phyloP scores from a whole-genome alignment of 2,113 vertebrate genomes.

The Phoenicopterus ruber region DNA sequence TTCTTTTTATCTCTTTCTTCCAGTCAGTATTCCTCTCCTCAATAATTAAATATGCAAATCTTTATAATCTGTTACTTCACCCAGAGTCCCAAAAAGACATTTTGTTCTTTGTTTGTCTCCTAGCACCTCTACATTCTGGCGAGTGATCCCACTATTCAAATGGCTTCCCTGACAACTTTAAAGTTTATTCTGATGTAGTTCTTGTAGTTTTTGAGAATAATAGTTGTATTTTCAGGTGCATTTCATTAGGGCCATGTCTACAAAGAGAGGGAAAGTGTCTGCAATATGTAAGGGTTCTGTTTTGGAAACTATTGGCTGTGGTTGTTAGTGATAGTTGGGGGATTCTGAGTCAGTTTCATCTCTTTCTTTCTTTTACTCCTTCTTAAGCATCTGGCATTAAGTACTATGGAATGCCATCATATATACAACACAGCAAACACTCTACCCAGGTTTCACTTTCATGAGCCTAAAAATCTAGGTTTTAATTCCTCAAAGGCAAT shows the following conservation, averaged over 20 bases:
- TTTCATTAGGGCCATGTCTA: background rate
- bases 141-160: background rate
- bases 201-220: background rate
- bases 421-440: background rate
- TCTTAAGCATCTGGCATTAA: background rate
- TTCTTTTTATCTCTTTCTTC: background rate
- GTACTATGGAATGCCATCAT: background rate
- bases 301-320: background rate
- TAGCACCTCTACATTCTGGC: background rate
- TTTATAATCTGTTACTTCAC: background rate
- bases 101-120: background rate
- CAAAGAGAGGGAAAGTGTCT: background rate
- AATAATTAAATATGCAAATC: background rate
- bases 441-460: background rate
- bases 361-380: background rate
- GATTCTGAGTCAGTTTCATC: background rate
- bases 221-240: background rate
- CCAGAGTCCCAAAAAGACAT: background rate
- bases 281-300: background rate
- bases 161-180: background rate
- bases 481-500: background rate
- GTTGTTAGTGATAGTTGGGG: background rate
- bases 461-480: background rate
- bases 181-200: background rate
- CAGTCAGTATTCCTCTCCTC: background rate